Percentiles rank a stretch among this genome's conserved stretches.
phyloP scores from a whole-genome alignment of 2,888 invertebrate species.

The Erebia ligea region DNA sequence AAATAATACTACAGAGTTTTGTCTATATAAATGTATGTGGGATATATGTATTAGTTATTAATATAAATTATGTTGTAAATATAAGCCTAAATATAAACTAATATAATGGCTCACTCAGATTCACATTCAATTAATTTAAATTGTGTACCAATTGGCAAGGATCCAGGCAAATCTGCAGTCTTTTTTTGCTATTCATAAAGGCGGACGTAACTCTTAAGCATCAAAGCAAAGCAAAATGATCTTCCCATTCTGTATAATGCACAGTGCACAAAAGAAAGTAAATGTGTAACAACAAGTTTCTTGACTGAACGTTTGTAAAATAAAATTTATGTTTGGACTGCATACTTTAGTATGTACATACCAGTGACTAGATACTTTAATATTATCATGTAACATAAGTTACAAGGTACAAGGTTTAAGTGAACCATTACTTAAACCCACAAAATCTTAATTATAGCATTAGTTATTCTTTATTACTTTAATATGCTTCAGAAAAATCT shows the following conservation, averaged over 20 bases:
- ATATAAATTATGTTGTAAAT: neutral
- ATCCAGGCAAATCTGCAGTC: neutral
- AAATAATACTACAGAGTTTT: too few species aligned
- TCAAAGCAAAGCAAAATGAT: neutral
- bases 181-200: constrained; percentile 11
- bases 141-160: constrained; percentile 7
- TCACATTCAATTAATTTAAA: constrained; percentile 14
- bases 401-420: too few species aligned
- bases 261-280: neutral
- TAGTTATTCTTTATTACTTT: too few species aligned
- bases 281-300: too few species aligned
- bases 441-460: too few species aligned
- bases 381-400: too few species aligned
- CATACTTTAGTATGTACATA: neutral
- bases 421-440: too few species aligned
- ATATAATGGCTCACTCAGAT: neutral
- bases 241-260: neutral
- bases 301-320: neutral
- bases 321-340: neutral
- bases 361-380: too few species aligned
- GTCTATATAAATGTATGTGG: too few species aligned
- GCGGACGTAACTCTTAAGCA: constrained; percentile 12
- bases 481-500: too few species aligned
- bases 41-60: too few species aligned
- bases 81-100: neutral